Evolutionary conservation across 2,797 vertebrate species (phyloP), one percentile per base, ranked within the genome.

Genomic region (Phalanger gymnotis): DNA sequence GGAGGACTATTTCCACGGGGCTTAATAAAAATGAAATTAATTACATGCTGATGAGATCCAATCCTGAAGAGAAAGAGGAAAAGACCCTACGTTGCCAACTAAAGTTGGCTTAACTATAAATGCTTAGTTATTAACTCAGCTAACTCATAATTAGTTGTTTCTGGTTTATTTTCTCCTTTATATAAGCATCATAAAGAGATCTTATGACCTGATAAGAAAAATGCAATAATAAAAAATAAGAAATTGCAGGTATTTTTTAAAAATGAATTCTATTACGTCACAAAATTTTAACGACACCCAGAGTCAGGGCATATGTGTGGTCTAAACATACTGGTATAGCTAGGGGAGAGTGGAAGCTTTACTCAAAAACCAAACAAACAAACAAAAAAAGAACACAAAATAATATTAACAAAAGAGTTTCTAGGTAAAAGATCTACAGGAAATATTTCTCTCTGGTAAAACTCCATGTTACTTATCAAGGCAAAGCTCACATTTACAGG

Each of bases 1-100:
- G 61, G 34, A n/a, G 22, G 93, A 92, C 12, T 92, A 31, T 92
- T 31, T 53, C 25, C 56, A 92, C 11, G 30, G 4, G 91, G 92
- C 87, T 54, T 92, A 95, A 95, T 94, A 57, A 92, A 52, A 97
- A 40, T 52, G 4, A 94, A 93, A 92, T 51, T 27, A 94, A 73
- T 54, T 96, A 91, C 51, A 19, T 90, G 53, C 92, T 52, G 90
- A 1, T 61, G 56, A 95, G 89, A 94, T 5, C 22, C 10, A 0
- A 51, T 57, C 14, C 90, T n/a, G 11, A 93, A 94, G 95, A 96
- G 52, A 95, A 87, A 89, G 47, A n/a, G 95, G 92, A 96, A 57
- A 53, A 87, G 73, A 87, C 7, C 22, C 40, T 22, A 6, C 27
- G 73, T 87, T 9, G 90, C 31, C 16, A 90, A 51, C 3, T 92